Conservation (phyloP, 2,113 vertebrate genomes). For the Coreoperca whiteheadi region DNA sequence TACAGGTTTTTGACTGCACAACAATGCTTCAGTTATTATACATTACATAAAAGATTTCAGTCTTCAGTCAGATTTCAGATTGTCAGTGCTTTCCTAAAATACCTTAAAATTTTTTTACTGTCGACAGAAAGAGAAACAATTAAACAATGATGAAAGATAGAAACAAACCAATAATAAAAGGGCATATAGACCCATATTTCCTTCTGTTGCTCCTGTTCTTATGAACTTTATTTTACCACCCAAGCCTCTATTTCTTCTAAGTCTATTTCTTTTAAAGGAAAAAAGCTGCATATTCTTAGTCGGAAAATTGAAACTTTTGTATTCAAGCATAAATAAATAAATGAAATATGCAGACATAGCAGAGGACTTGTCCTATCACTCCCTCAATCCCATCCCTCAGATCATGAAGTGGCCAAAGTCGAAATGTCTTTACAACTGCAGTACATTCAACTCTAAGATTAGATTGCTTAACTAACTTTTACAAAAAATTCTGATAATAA, state of each 20-base stretch:
- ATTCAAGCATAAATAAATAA: slow-evolving; percentile 5
- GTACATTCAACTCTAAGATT: neutral
- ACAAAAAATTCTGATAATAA: neutral
- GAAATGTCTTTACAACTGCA: neutral
- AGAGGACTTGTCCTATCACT: neutral
- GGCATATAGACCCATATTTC: neutral
- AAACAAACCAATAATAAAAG: neutral
- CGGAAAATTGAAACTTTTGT: neutral
- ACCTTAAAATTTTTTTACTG: slow-evolving; percentile 4
- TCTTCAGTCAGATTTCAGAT: neutral
- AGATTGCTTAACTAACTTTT: neutral
- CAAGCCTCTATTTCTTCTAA: too few species aligned
- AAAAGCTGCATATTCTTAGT: neutral
- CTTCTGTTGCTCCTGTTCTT: neutral
- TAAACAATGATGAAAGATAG: neutral
- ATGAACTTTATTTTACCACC: neutral
- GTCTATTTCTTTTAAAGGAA: neutral
- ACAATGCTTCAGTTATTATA: neutral
- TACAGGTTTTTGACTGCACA: slow-evolving; percentile 5
- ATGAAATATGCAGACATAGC: neutral
- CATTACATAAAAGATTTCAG: neutral
- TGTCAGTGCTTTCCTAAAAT: neutral
- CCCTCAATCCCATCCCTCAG: neutral
- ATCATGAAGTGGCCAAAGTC: neutral
- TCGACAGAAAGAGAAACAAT: neutral